Evolutionary conservation across 2,888 invertebrate species (phyloP), one percentile per base, ranked within the genome.

Genomic region (Charanyca ferruginea): DNA sequence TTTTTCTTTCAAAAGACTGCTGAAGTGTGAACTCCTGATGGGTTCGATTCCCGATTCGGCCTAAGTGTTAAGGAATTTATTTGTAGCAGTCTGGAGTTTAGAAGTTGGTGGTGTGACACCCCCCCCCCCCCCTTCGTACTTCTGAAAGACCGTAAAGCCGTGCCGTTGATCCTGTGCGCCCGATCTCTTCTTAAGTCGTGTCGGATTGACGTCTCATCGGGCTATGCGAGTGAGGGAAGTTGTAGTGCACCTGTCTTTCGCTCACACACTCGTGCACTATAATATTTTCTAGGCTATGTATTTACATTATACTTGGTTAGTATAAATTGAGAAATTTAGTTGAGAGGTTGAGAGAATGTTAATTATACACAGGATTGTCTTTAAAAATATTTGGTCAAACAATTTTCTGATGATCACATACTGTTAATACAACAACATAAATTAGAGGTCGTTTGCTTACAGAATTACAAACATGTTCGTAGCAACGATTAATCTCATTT

Each of bases 361-460:
- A 35, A 13, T 35, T 13, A 0, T 13, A 35, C 35, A 62, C 18
- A 11, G 8, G 25, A 45, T 25, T 28, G 5, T 22, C 8, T 18
- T 16, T 45, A 4, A 45, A 57, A 42, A 65, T 66, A 32, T 53
- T 45, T 45, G 13, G 13, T 18, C 2, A 52, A 52, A 35, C 35
- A 35, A 35, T 35, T 11, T 11, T 3, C n/a, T 23, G 6, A 32
- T 3, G 1, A 22, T 54, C 3, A 53, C 3, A 13, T 54, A 6
- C 9, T 42, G 18, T 28, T 5, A 28, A 18, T 59, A 59, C 25
- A 60, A 59, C 20, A 59, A 28, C 32, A 38, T 9, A 25, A 38
- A 11, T 59, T 6, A 4, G n/a, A 20, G 2, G 1, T 18, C 2
- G 8, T 32, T 11, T 32, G 16, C 28, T 48, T 7, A 49, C 7